Evolutionary conservation across 2,113 vertebrate species (phyloP), one percentile per base, ranked within the genome.

Genomic region (Condylura cristata): DNA sequence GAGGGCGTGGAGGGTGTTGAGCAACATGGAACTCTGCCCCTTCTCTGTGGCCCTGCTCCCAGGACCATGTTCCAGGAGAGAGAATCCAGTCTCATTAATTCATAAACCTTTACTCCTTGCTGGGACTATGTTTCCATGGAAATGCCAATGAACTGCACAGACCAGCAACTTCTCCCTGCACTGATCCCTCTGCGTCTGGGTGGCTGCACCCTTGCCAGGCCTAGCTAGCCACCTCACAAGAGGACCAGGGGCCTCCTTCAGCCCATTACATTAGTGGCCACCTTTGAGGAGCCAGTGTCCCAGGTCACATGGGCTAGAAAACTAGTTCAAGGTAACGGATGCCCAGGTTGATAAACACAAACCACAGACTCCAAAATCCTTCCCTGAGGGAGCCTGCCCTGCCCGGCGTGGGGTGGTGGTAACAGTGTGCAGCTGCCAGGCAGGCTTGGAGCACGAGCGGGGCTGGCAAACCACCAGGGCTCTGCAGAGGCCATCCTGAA

Each of bases 281-380:
- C 81, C 20, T 56, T 63, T 66, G 60, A 81, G 68, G n/a, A 95
- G 51, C 30, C 0, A 0, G 44, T 53, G 81, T 13, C 10, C 28
- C 0, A 3, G 92, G 90, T 70, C 90, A 71, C 65, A 30, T 1
- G n/a, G 51, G 20, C 70, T 30, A 86, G 93, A 83, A 93, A 95
- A 95, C 34, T 85, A 90, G 78, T 91, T 92, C 86, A 96, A 90
- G 89, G 66, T 88, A 92, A 96, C 90, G 96, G 63, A 91, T 71
- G 90, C 75, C 51, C n/a, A 26, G 26, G 70, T 89, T 81, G 93
- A 90, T 97, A 91, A 91, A 66, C 65, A 83, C 51, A 83, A 63
- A 96, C 58, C 76, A 58, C 87, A 58, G 14, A 60, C 70, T 80
- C 72, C 58, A n/a, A 65, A 51, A 44, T 70, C 46, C 10, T 22